Base-by-base conservation (phyloP, 2,113 vertebrate genomes). In the Oceanites oceanicus region DNA sequence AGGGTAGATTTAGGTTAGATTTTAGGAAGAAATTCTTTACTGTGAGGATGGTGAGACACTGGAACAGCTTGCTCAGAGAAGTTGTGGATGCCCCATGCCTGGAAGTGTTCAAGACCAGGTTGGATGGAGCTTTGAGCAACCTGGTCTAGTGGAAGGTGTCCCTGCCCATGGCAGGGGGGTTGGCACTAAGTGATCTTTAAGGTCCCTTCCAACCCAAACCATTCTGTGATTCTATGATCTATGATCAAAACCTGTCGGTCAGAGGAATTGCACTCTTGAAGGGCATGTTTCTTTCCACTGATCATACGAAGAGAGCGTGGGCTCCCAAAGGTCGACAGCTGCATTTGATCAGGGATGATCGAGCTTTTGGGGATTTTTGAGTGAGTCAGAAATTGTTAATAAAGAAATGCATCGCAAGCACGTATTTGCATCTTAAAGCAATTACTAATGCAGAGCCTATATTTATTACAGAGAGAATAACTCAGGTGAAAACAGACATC, bases 401-500 rank as follows among this genome's bases (percentile, higher is more conserved):
- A 27, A 26, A 38, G 36, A 52, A 85, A 23, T 23, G 3, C 30
- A 23, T 36, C 15, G 18, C 12, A 25, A 47, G 30, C 23, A 19
- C 0, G 5, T 44, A 49, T 76, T 59, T 79, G 8, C 13, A 14
- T 82, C 62, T 70, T 45, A 49, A 59, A 79, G 17, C 8, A 21
- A 26, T 55, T 86, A 53, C 79, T 66, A 52, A 96, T 30, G 19
- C 10, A 5, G 47, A 78, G 13, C 14, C 30, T 97, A 1, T 97
- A 62, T 98, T 86, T 97, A n/a, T 98, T 98, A 92, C 98, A 99
- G 99, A 99, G 96, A 98, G 99, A 96, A 99, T 99, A 98, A 99
- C 99, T 2, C 99, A 99, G 98, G 99, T 99, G 96, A 99, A 99
- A 98, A 99, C 99, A 40, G 99, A 99, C 98, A 99, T 99, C 98